phyloP scores from a whole-genome alignment of 2,888 invertebrate genomes.

The Ctena decussata region DNA sequence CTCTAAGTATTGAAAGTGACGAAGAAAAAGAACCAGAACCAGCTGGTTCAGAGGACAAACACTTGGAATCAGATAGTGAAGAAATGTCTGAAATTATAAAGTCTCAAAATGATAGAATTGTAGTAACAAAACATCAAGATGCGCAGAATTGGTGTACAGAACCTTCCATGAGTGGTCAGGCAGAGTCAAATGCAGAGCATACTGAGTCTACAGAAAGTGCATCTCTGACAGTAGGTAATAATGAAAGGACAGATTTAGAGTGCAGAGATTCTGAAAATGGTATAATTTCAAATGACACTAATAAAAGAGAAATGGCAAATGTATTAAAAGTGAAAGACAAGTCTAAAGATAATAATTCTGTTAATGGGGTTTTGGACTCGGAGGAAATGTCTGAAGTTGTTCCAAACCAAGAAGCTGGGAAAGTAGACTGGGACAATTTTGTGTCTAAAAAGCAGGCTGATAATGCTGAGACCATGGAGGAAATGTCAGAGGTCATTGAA shows the following conservation, averaged over 20 bases:
- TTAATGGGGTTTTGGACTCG: not conserved
- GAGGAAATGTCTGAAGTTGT: conserved; percentile 1
- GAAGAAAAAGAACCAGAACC: not conserved
- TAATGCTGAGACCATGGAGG: not conserved
- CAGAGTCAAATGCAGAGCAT: not conserved
- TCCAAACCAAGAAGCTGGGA: not conserved
- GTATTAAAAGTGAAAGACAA: too few species aligned
- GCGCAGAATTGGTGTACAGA: conserved; percentile 4
- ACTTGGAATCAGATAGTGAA: not conserved
- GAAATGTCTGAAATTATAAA: conserved; percentile 7
- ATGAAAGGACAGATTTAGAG: too few species aligned
- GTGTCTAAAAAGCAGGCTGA: not conserved
- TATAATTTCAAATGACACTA: too few species aligned
- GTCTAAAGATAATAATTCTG: not conserved
- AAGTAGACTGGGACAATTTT: not conserved
- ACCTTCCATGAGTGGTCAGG: not conserved
- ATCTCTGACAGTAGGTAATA: too few species aligned
- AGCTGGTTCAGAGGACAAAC: not conserved
- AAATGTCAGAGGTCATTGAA: conserved; percentile 8
- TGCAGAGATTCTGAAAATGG: too few species aligned
- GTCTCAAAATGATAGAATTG: not conserved
- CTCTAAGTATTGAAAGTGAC: not conserved
- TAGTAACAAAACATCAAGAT: not conserved
- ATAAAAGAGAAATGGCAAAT: too few species aligned
- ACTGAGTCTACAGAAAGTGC: not conserved